Evolutionary conservation across 2,113 vertebrate genomes (phyloP).

Genomic region (Bungarus multicinctus): DNA sequence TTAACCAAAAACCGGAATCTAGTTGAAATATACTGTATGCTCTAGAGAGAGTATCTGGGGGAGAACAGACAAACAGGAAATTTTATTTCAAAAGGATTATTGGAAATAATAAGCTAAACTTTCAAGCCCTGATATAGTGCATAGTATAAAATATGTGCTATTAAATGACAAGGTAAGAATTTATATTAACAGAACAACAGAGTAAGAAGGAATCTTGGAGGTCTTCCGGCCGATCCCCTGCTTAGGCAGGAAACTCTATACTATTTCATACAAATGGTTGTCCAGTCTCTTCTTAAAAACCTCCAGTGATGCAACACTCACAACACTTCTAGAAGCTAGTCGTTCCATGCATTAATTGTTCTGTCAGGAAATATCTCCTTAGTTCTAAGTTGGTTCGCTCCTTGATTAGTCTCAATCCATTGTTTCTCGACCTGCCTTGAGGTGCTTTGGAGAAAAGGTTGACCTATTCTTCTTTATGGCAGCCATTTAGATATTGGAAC

Average conservation of each 20-base stretch:
- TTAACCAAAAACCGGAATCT: neutral
- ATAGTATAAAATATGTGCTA: neutral
- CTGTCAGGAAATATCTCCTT: neutral
- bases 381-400: neutral
- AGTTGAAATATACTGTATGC: neutral
- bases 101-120: neutral
- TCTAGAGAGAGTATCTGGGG: neutral
- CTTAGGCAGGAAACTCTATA: neutral
- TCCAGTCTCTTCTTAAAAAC: neutral
- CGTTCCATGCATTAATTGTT: neutral
- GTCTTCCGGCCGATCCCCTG: neutral
- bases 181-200: neutral
- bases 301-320: neutral
- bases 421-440: neutral
- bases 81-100: neutral
- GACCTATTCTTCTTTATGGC: neutral
- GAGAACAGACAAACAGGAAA: neutral
- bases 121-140: neutral
- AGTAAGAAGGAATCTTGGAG: neutral
- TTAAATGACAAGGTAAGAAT: neutral
- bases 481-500: neutral
- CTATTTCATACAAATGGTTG: neutral
- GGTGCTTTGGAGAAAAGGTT: neutral
- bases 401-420: neutral
- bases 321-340: no score